These are phyloP conservation scores for Poicephalus meyeri DNA, from an alignment of 2,113 vertebrate genomes.

Conservation along the genomic window DNA sequence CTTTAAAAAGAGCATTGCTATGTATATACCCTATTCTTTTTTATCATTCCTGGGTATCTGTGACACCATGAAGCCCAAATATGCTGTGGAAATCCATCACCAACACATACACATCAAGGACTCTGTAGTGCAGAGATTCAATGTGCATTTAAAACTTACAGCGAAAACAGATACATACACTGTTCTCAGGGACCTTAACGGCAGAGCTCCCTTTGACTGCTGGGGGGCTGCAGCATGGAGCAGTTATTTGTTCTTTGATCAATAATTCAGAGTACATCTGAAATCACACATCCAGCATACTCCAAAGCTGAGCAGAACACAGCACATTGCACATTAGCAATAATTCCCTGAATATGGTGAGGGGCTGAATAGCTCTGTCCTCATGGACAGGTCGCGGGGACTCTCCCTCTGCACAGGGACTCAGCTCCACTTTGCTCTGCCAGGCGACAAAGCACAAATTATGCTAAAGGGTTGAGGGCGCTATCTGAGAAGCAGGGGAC, in stretches of 20 bases:
- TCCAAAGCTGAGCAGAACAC: neutral
- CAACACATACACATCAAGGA: neutral
- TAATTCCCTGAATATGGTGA: neutral
- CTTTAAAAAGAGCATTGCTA: neutral
- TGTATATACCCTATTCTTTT: neutral
- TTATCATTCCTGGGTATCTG: neutral
- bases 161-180: neutral
- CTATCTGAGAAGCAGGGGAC: neutral
- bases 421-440: neutral
- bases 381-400: neutral
- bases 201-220: neutral
- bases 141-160: neutral
- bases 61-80: neutral
- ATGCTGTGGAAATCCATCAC: neutral
- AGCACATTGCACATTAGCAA: accelerated
- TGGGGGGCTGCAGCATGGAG: neutral
- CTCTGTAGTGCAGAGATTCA: neutral
- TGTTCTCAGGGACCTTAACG: neutral
- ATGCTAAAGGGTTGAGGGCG: accelerated
- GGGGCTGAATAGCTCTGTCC: neutral
- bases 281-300: neutral
- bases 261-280: neutral
- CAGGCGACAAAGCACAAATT: neutral
- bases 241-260: neutral
- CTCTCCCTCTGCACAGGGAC: neutral